Conservation (phyloP, 2,113 vertebrate species). For the Dromas ardeola region DNA sequence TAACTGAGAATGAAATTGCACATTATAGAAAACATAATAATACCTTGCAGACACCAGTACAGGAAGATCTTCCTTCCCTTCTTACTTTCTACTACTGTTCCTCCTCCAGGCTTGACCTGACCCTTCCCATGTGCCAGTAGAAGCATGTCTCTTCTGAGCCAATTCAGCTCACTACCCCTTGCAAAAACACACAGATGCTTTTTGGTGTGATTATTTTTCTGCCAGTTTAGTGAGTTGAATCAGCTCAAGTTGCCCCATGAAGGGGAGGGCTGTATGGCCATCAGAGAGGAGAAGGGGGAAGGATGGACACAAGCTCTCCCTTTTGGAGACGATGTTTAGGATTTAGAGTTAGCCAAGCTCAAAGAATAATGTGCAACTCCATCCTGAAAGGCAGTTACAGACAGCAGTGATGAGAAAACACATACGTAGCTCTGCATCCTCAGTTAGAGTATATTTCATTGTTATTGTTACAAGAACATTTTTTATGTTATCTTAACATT, state of each 20-base stretch:
- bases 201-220: neutral
- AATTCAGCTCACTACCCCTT: neutral
- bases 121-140: neutral
- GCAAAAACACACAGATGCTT: neutral
- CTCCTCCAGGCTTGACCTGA: neutral
- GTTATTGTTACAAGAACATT: neutral
- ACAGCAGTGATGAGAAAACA: neutral
- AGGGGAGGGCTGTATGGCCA: neutral
- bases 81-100: neutral
- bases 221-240: neutral
- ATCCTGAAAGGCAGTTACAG: neutral
- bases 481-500: neutral
- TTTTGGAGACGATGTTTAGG: neutral
- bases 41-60: neutral
- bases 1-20: neutral
- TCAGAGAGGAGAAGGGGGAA: neutral
- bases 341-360: neutral
- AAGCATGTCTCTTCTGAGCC: neutral
- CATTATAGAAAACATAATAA: neutral
- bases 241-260: neutral
- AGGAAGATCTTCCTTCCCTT: slow-evolving; percentile 10
- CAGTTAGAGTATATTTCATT: neutral
- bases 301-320: neutral
- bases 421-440: neutral
- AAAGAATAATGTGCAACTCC: neutral